Evolutionary conservation across 2,888 invertebrate genomes (phyloP), one percentile per base, ranked within the genome.

Genomic region (Eurytoma adleriae): DNA sequence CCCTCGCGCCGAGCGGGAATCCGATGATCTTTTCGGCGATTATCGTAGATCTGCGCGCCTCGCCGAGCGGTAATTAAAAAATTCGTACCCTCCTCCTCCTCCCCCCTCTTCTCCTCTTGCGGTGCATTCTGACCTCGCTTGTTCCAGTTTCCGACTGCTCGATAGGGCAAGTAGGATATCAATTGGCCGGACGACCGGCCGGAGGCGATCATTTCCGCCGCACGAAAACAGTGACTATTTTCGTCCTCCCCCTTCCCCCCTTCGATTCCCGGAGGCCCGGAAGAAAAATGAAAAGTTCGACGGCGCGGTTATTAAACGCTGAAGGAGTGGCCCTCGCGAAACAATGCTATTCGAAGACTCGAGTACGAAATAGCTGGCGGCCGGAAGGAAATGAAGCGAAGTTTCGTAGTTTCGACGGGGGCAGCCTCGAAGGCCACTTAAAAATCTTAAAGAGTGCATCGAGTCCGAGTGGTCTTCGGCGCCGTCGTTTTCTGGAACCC

Each of bases 1-100:
- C 71, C 57, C 52, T 68, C 67, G 64, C 54, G 1, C 27, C 50
- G 61, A 62, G 68, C 56, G 70, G 40, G 71, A 71, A 69, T 73
- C 81, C 76, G 78, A 67, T 61, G 81, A 81, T 78, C 81, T 81
- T 72, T 78, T 79, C 57, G 67, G 71, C 48, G 72, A 79, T 78
- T 78, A 78, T 79, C 75, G 71, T 71, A 76, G 79, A 80, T 76
- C 73, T 68, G 69, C 54, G 67, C 18, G 48, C 50, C 48, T 16
- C n/a, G 56, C 56, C n/a, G 67, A 18, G 48, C 54, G 72, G 76
- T 78, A 81, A 81, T 78, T 79, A 81, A 81, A 81, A 80, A 78
- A 62, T 78, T 62, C 72, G 5, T 61, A 70, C 50, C 30, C 54
- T 54, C 54, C 24, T 30, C 27, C 14, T 52, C 18, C 18, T 50